Percentiles rank a stretch among this genome's conserved stretches.
phyloP scores from a whole-genome alignment of 2,888 invertebrate genomes.

The Drosophila melanosoma region DNA sequence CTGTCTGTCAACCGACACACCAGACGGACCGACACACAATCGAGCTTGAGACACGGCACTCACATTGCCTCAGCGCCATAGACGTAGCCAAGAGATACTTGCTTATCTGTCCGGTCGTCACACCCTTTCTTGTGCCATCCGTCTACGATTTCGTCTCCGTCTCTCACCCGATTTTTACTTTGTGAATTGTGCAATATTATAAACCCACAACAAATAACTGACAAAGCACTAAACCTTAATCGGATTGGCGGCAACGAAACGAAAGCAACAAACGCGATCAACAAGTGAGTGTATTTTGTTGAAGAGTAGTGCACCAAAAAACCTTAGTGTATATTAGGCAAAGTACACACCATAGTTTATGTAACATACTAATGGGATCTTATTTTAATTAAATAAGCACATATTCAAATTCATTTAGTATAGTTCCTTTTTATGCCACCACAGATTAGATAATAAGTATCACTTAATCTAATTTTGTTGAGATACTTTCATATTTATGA shows the following conservation, averaged over 20 bases:
- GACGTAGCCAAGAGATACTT: conserved; percentile 27
- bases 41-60: conserved; percentile 33
- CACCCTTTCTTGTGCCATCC: conserved; percentile 19
- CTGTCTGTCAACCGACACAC: conserved; percentile 3
- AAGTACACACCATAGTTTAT: not conserved
- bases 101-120: conserved; percentile 39
- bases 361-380: not conserved
- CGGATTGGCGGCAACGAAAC: not conserved
- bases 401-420: not conserved
- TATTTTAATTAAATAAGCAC: not conserved
- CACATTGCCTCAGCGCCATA: not conserved
- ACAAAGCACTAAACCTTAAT: not conserved
- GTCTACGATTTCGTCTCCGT: not conserved
- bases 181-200: conserved; percentile 35
- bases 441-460: not conserved
- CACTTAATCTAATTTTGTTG: not conserved
- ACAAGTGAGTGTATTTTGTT: conserved; percentile 37
- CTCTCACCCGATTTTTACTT: conserved; percentile 10
- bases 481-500: not conserved
- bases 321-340: not conserved
- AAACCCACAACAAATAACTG: conserved; percentile 13
- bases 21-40: conserved; percentile 17
- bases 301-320: not conserved
- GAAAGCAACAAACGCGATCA: conserved; percentile 14
- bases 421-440: not conserved